A percentile compares a stretch with the other conserved stretches of the same genome.
phyloP scores from a whole-genome alignment of 1,140 invertebrate genomes.

The Steinernema feltiae region DNA sequence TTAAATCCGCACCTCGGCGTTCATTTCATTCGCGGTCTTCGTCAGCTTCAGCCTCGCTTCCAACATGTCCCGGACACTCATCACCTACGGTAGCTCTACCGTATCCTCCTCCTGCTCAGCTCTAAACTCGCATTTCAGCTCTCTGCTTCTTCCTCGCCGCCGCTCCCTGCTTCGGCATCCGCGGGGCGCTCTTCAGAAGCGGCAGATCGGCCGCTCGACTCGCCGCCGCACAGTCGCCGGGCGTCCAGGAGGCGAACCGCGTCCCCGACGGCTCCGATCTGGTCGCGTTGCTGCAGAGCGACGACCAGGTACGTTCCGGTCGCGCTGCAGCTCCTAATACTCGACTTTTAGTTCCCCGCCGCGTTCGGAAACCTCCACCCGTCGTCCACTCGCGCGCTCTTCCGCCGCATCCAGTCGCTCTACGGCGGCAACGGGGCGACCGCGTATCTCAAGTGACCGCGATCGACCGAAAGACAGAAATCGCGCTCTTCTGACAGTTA shows the following conservation, averaged over 20 bases:
- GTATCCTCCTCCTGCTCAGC: not conserved
- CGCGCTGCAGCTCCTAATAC: not conserved
- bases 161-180: not conserved
- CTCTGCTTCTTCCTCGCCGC: not conserved
- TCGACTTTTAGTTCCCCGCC: not conserved
- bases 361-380: not conserved
- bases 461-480: not conserved
- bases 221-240: not conserved
- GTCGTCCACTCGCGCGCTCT: constrained; percentile 3
- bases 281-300: not conserved
- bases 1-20: not conserved
- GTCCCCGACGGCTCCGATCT: not conserved
- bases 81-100: not conserved
- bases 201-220: not conserved
- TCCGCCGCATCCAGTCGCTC: constrained; percentile 6
- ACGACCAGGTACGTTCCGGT: not conserved
- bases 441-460: not conserved
- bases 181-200: not conserved
- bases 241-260: not conserved
- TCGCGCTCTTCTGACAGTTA: not conserved
- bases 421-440: not conserved
- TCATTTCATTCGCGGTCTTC: constrained; percentile 9
- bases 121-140: not conserved
- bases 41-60: not conserved
- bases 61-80: not conserved